Evolutionary conservation across 2,797 vertebrate species (phyloP), one percentile per base, ranked within the genome.

Genomic region (Leptatherina wallacei): DNA sequence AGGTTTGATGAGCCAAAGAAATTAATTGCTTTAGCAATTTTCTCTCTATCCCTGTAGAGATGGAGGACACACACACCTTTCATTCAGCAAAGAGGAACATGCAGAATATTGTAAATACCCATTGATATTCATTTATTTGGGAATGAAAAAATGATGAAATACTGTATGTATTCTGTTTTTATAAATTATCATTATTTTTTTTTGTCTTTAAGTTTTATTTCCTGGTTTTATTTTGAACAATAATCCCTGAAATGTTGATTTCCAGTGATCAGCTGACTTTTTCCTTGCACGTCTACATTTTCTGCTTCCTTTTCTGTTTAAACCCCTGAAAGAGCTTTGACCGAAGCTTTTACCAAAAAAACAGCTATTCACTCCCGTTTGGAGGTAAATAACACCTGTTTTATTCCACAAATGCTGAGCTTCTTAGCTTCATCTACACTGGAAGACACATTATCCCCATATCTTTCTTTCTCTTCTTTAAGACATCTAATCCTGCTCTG

Each of bases 401-500:
- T 77, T 65, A 66, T 56, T 60, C 33, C 81, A 74, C 65, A 65
- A 58, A 69, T n/a, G 56, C 72, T 65, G 78, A 84, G 77, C 73
- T 68, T 63, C 76, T 78, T 70, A 75, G 7, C 10, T 82, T 83
- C 75, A 81, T 82, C 77, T 59, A 61, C 47, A 51, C 35, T 8
- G 58, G 44, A 69, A 73, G 82, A 80, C 59, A 60, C 24, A 35
- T 65, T 61, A 55, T 33, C 35, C 20, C 42, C 49, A 56, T 30
- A 44, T 44, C 52, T 62, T 81, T 80, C 22, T 74, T 51, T 83
- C 70, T 42, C 42, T 69, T 63, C 29, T 65, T 77, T 70, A 71
- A 71, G 61, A 65, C 36, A 49, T 73, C 33, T 84, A 80, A 88
- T 85, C 81, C 72, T 27, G 16, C 27, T 58, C 54, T 65, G n/a